These are phyloP conservation scores for Zaprionus taronus DNA, from an alignment of 1,140 invertebrate species.

Conservation along the genomic window DNA sequence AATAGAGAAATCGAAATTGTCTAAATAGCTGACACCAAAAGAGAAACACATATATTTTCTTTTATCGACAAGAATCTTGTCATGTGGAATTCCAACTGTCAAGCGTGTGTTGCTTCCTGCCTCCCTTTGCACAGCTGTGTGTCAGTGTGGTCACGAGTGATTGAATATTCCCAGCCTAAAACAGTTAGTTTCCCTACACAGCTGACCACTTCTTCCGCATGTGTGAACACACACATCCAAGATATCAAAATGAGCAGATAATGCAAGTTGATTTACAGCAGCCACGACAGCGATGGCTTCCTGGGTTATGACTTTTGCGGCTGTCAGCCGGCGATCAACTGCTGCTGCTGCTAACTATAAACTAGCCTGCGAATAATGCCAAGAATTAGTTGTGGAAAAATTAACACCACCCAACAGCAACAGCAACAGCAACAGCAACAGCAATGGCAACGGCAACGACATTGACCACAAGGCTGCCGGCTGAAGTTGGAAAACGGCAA, in stretches of 20 bases:
- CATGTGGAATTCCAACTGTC: conserved; percentile 11
- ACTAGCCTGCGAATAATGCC: conserved; percentile 63
- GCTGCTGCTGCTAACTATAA: conserved; percentile 27
- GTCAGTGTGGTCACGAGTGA: conserved; percentile 12
- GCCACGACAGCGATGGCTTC: conserved; percentile 49
- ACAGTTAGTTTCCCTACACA: conserved; percentile 37
- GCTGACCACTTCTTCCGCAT: conserved; percentile 50
- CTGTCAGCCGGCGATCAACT: conserved; percentile 43
- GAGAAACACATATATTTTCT: background rate
- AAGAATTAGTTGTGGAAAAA: conserved; percentile 81
- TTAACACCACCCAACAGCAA: conserved; percentile 70
- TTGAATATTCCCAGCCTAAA: conserved; percentile 24
- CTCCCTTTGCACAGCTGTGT: background rate
- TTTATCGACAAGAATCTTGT: background rate
- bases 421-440: background rate
- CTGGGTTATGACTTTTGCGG: conserved; percentile 79
- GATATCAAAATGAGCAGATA: conserved; percentile 53
- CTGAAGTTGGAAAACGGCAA: conserved; percentile 24
- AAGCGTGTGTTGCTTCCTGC: background rate
- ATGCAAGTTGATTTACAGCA: conserved; percentile 40
- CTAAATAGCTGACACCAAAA: background rate
- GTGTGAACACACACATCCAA: conserved; percentile 47
- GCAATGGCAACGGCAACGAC: conserved; percentile 46
- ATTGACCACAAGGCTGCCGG: conserved; percentile 63
- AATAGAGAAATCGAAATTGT: conserved; percentile 10